Percentiles rank a stretch among this genome's conserved stretches.
phyloP scores from a whole-genome alignment of 2,888 invertebrate genomes.

The Drosophila paranaensis region DNA sequence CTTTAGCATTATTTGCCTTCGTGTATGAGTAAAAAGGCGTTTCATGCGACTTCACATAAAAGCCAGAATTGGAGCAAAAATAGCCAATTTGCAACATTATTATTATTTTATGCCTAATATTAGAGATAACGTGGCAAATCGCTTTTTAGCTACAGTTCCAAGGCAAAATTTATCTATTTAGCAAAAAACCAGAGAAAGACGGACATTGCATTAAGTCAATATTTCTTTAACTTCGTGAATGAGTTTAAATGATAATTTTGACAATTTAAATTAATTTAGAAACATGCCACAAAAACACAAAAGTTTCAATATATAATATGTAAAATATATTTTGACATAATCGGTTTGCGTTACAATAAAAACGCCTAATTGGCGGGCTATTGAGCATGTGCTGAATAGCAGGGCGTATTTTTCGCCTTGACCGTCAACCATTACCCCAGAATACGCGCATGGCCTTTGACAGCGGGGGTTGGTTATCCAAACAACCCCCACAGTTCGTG shows the following conservation, averaged over 20 bases:
- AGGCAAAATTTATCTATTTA: no score
- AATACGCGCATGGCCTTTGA: conserved; percentile 30
- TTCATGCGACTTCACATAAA: no score
- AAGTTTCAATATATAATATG: conserved; percentile 5
- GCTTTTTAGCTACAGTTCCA: no score
- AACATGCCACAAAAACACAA: background rate
- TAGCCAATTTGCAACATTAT: no score
- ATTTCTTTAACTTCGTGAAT: no score
- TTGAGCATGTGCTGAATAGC: conserved; percentile 52
- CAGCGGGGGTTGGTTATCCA: conserved; percentile 1
- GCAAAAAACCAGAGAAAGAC: no score
- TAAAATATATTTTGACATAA: conserved; percentile 50
- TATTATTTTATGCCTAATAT: no score
- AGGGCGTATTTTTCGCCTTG: conserved; percentile 43
- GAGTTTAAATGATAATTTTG: background rate
- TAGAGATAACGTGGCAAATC: no score
- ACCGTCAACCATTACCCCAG: conserved; percentile 27
- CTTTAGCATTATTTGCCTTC: no score
- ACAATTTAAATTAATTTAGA: background rate
- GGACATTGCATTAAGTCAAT: no score
- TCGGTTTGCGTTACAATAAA: conserved; percentile 46
- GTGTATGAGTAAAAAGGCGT: no score
- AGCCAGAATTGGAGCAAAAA: no score
- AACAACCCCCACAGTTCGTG: conserved; percentile 15
- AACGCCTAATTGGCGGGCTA: conserved; percentile 65